phyloP scores from a whole-genome alignment of 2,797 vertebrate genomes.

The Lepilemur ruficaudatus region DNA sequence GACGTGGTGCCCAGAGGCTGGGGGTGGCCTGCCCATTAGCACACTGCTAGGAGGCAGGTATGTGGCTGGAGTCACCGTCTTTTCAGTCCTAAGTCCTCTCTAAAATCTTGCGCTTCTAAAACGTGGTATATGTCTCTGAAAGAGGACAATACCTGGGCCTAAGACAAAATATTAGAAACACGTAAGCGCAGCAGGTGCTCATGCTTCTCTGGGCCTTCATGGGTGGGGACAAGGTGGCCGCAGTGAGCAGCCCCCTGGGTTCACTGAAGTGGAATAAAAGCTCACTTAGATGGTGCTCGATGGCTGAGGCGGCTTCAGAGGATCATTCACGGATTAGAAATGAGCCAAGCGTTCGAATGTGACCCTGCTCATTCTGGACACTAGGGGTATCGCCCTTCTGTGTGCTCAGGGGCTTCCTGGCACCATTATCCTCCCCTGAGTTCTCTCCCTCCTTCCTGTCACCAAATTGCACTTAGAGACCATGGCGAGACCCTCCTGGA shows the following conservation, averaged over 20 bases:
- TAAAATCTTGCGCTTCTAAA: not conserved
- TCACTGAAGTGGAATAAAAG: not conserved
- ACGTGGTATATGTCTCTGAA: not conserved
- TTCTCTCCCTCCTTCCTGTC: not conserved
- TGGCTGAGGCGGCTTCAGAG: not conserved
- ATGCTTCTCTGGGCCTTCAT: not conserved
- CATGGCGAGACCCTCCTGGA: not conserved
- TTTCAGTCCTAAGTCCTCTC: not conserved
- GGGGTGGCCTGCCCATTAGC: not conserved
- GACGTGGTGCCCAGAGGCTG: too few species aligned
- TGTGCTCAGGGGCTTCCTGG: not conserved
- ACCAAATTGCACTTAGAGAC: not conserved
- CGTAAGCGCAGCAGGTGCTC: too few species aligned
- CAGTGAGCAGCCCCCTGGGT: too few species aligned
- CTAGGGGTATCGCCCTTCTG: not conserved
- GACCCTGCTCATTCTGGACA: not conserved
- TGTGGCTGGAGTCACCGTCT: not conserved
- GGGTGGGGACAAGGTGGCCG: not conserved
- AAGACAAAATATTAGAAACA: not conserved
- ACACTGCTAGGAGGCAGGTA: not conserved
- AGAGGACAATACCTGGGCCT: not conserved
- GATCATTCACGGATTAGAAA: not conserved
- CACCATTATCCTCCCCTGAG: not conserved
- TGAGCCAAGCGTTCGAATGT: not conserved
- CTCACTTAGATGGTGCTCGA: too few species aligned